Conservation (phyloP, 2,888 invertebrate genomes). For the Sabatieria punctata region DNA sequence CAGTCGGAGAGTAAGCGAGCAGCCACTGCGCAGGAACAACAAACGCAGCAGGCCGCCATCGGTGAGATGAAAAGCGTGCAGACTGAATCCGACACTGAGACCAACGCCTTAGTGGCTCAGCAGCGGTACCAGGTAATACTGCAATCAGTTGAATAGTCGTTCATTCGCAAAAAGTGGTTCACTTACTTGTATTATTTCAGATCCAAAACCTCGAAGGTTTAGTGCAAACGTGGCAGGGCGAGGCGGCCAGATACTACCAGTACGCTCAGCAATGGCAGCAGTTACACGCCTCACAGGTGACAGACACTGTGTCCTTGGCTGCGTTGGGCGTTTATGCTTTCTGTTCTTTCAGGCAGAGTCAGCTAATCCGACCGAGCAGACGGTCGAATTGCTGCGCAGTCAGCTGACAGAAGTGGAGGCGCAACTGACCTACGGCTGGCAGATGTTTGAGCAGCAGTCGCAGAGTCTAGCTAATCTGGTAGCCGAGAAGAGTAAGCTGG, state of each 20-base stretch:
- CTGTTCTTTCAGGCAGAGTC: no score
- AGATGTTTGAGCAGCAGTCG: not conserved
- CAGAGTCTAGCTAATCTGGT: not conserved
- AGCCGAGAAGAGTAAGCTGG: not conserved
- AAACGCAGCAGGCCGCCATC: no score
- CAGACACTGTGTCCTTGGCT: no score
- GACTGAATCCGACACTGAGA: not conserved
- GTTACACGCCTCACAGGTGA: constrained; percentile 22
- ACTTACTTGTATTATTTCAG: no score
- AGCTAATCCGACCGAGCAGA: no score
- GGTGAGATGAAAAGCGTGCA: constrained; percentile 5
- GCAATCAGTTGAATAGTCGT: not conserved
- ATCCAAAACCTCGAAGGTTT: constrained; percentile 10
- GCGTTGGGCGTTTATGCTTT: no score
- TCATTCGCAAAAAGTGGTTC: constrained; percentile 6
- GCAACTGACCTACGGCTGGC: not conserved
- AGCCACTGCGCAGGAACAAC: no score
- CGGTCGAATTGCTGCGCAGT: no score
- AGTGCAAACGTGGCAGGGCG: constrained; percentile 22
- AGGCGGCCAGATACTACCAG: constrained; percentile 21
- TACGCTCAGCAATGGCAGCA: constrained; percentile 27
- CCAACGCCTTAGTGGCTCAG: not conserved
- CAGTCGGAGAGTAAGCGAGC: no score
- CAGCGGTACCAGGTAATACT: not conserved
- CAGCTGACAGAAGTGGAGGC: not conserved